Evolutionary conservation across 2,888 invertebrate genomes (phyloP), one percentile per base, ranked within the genome.

Genomic region (Spodoptera picta): DNA sequence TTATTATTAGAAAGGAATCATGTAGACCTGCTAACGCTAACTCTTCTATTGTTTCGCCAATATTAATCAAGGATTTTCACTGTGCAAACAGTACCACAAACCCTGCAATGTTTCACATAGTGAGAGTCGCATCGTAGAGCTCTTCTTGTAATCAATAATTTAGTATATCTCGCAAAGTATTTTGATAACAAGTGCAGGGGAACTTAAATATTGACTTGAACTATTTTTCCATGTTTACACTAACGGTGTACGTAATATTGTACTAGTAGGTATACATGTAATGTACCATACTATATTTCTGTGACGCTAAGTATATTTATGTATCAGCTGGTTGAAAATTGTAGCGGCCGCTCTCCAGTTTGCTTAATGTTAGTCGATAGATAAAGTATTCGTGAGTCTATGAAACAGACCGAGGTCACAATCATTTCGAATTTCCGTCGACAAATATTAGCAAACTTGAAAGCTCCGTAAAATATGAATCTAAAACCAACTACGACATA

Each of bases 181-280:
- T 66, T 67, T 71, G 65, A 64, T 71, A 67, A 55, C 67, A 51
- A 64, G 50, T 24, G 56, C 65, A 52, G 44, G 31, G 23, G 19
- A 72, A 72, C 47, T 65, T 65, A 65, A 65, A 59, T 51, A 47
- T 58, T 60, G 36, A 73, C 67, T 52, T 54, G 45, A 60, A 63
- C 69, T 69, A 75, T 72, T 74, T 59, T 72, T 69, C 46, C 55
- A 63, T 74, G 44, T 71, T 74, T 71, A 69, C 63, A 62, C 45
- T 62, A 52, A 63, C 61, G 45, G 52, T 49, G 45, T 62, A 46
- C 55, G 57, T 69, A 68, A 61, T 49, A 52, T 50, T 56, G 58
- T 74, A 63, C 58, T 61, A 58, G 54, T 69, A 36, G 7, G 36
- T 36, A 36, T 36, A 36, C 36, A 44, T 63, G 41, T 53, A 46